Evolutionary conservation across 2,797 vertebrate genomes (phyloP), one percentile per base, ranked within the genome.

Genomic region (Rhinoraja longicauda): DNA sequence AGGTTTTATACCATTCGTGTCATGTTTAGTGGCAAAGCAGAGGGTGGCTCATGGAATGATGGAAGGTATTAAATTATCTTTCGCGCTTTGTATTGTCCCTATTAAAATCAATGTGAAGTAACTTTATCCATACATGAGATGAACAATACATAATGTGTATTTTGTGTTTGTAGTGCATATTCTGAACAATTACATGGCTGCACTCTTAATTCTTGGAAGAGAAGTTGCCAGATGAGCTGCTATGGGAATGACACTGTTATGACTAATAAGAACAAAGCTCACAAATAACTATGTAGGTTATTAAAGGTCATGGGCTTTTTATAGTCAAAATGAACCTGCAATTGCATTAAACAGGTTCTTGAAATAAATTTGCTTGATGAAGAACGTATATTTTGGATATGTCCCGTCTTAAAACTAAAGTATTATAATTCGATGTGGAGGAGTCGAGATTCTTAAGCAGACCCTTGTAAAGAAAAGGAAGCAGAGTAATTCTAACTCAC

Each of bases 251-350:
- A 72, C 39, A 73, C 12, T 6, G 26, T 75, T 91, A 73, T 53
- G 70, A 73, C 86, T 13, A 72, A 53, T 26, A 29, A 3, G 36
- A 73, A 73, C 24, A 73, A 72, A 91, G 39, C 36, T 72, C 24
- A 53, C 39, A 73, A 73, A 17, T 39, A 36, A 88, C 26, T 15
- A 84, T 84, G 1, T 59, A 62, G 57, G 82, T 29, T 86, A 64
- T 88, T 88, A 29, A 59, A 64, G 84, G 45, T 82, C 79, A 82
- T 24, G 39, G 24, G 62, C 62, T 36, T 90, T 90, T 91, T 90
- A 70, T 39, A 45, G 64, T 70, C 88, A 72, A 91, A 84, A 72
- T 91, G 36, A 72, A 39, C 36, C 36, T 72, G 64, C 32, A 91
- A 15, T 70, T 91, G 32, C 19, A 91, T 39, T 72, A 26, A 90